Evolutionary conservation across 2,888 invertebrate species (phyloP), one percentile per base, ranked within the genome.

Genomic region (Deilephila porcellus): DNA sequence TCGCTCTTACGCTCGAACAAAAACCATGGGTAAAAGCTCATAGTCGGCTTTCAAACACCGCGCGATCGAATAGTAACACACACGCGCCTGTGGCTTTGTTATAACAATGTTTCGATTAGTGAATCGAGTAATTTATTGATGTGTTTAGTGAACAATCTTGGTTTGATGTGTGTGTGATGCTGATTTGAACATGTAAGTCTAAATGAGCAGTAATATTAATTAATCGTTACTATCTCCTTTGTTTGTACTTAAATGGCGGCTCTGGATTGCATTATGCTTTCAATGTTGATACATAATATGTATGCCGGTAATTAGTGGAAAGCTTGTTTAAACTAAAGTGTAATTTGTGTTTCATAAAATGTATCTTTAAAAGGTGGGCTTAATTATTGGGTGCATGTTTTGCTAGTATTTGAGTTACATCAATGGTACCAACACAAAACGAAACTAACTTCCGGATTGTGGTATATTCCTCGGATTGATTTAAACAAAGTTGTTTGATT

Each of bases 1-100:
- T 89, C 90, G 77, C 88, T 93, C 91, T 84, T 79, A 78, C 90
- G 75, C 86, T 83, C 86, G 82, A 85, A 89, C 89, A 89, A 91
- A 92, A 92, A 90, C 81, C 83, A 83, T 80, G 79, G 79, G 77
- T 77, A 79, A 79, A 86, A 86, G 86, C 88, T 87, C 82, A 81
- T 86, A 87, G 86, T 86, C 83, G 78, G 78, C 74, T 56, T 80
- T 83, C 83, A 74, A 74, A 82, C 81, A 80, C 79, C 79, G 76
- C 76, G 76, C 78, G 78, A 11, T 45, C 32, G 71, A 67, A 67
- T 71, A 20, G 56, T 37, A 60, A 60, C 60, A 32, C 77, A 81
- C 81, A 82, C 80, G 78, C 76, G 82, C 83, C 82, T 87, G 88
- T 90, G 86, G 85, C 88, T 90, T 86, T 90, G 74, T 78, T 80